Percentiles rank a stretch among this genome's conserved stretches.
Evolutionary conservation across 2,888 invertebrate genomes (phyloP).

Genomic region (Scaptomyza cyrtandrae): DNA sequence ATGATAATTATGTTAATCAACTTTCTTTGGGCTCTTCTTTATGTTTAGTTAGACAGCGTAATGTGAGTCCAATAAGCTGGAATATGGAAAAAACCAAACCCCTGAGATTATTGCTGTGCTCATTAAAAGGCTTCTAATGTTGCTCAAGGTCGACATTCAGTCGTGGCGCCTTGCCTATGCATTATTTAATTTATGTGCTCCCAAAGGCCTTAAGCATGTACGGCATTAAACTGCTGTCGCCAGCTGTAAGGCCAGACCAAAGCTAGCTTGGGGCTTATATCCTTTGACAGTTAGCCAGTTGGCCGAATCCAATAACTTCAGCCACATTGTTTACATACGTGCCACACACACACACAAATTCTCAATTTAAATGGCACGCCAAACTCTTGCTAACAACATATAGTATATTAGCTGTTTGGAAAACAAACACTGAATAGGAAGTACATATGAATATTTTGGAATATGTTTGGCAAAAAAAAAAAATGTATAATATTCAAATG

Average conservation of each 20-base stretch:
- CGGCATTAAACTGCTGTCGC: not conserved
- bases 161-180: not conserved
- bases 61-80: not conserved
- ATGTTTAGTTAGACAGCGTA: not conserved
- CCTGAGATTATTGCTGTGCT: not conserved
- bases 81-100: not conserved
- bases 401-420: conserved; percentile 1
- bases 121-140: not conserved
- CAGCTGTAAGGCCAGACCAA: not conserved
- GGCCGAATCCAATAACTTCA: conserved; percentile 20
- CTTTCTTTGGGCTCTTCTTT: not conserved
- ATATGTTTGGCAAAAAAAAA: conserved; percentile 22
- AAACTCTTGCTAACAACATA: conserved; percentile 23
- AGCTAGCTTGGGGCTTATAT: not conserved
- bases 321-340: conserved; percentile 37
- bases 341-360: not conserved
- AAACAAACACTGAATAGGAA: not conserved
- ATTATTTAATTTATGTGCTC: conserved; percentile 6
- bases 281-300: conserved; percentile 7
- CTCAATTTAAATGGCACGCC: no score
- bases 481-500: not conserved
- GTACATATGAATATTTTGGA: not conserved
- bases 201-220: not conserved
- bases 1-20: not conserved
- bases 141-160: not conserved